Base-by-base conservation (phyloP, 2,888 invertebrate species). In the Gonocerus acuteangulatus region DNA sequence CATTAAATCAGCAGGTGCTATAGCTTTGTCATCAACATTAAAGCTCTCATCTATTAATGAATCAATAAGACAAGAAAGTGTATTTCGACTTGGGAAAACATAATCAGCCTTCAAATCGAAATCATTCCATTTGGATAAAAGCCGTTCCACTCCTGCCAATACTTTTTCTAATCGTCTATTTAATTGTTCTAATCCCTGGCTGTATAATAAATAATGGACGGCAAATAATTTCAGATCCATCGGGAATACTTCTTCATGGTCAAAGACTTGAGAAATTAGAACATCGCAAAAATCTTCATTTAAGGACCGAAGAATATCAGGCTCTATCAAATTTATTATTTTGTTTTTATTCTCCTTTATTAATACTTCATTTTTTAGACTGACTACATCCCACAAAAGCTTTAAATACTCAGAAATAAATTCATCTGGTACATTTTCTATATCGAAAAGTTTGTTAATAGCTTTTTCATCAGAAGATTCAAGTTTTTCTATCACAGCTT, bases 361-460 rank as follows among this genome's bases (percentile, higher is more conserved):
- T 1, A 32, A 18, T 15, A 13, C 15, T n/a, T 27, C 58, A 47
- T 60, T 54, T n/a, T 61, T 36, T 9, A 54, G 27, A 6, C 52
- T 52, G 3, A 60, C 52, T 9, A 61, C 39, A 18, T 62, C 32
- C 65, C 65, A 65, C 16, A 64, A n/a, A 15, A 60, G 39, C 47
- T 63, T 48, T n/a, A 65, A 16, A 48, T 64, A 65, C 36, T 49
- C 58, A 7, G 62, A 45, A 2, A 62, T 22, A 47, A 58, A 65
- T 32, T 39, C 52, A 36, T 63, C 60, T 11, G 61, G 60, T 7
- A 65, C 42, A 36, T 62, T 45, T 18, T 49, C 34, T 6, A 60
- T 39, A 16, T 34, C 36, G 18, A 63, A 62, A n/a, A 65, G 32
- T 34, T 36, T 36, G 21, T 59, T 42, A 47, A 62, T 44, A 15